Base-by-base conservation (phyloP, 2,113 vertebrate genomes). In the Proterorhinus semilunaris region DNA sequence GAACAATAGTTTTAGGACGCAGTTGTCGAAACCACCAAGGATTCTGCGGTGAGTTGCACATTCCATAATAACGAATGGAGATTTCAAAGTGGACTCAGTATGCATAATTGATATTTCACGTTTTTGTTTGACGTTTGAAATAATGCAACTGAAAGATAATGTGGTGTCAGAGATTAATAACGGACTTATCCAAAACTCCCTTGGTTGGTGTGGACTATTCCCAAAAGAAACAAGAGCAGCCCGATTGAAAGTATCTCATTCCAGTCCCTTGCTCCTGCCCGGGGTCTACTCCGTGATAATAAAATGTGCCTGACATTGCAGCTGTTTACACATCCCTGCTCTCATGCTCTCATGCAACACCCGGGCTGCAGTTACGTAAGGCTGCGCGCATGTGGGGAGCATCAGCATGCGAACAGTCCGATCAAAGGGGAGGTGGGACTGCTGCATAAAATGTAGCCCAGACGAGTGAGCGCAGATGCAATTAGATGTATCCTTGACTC, bases 281-380 rank as follows among this genome's bases (percentile, higher is more conserved):
- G 50, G 21, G 78, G 70, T 73, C 66, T 79, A 53, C 65, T 66
- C 73, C 67, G 69, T 65, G 75, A 80, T 86, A 74, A 85, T 83
- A 51, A 73, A 84, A 66, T 66, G 68, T 69, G 69, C 69, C 82
- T 83, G 89, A 89, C 78, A 89, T 69, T 85, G 84, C 85, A 90
- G 85, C 87, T 90, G 90, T 91, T 91, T 89, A 88, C 87, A 90
- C 76, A 81, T 80, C 69, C 74, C 74, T 75, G 57, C 65, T 55
- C 75, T 68, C 66, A 81, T 69, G 65, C 73, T 78, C 68, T 83
- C 78, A 65, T 69, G 67, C 76, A 83, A 86, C 75, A 85, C 69
- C 68, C 80, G 70, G 68, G 49, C 77, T 68, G 65, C 64, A 44
- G 66, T 90, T 87, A 83, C 72, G 71, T 89, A 87, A 89, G 59